These are phyloP conservation scores for Hexactinellida sp. DNA, from an alignment of 37 sponge, comb jelly and placozoan species.

Conservation along the genomic window DNA sequence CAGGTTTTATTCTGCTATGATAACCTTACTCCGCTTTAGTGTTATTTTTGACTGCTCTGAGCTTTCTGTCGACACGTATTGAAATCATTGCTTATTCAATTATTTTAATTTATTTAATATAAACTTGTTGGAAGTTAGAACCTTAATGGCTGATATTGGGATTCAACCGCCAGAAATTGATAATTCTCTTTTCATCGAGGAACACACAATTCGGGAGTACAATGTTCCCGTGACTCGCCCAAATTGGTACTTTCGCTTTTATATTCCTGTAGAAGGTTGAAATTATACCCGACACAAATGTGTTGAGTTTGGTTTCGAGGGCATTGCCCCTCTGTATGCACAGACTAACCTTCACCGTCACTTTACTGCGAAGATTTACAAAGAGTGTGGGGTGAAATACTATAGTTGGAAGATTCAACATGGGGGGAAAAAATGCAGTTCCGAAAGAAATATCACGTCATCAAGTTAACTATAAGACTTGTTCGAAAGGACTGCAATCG, in stretches of 20 bases:
- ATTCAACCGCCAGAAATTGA: neutral
- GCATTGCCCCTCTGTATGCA: neutral
- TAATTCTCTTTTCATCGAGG: neutral
- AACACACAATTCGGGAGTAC: too few relatives aligned
- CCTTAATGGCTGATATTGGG: neutral
- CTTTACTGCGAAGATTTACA: neutral
- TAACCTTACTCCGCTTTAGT: neutral
- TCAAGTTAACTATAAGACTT: neutral
- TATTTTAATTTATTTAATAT: neutral
- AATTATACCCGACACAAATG: neutral
- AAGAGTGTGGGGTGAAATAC: neutral
- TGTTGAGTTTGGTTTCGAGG: neutral
- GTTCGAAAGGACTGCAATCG: neutral
- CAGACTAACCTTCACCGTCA: slow-evolving; percentile 13
- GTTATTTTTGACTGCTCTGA: neutral
- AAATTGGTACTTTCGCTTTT: neutral
- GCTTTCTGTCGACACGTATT: neutral
- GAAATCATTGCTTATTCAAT: neutral
- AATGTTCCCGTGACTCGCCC: too few relatives aligned
- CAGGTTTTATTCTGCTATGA: neutral
- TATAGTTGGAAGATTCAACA: neutral
- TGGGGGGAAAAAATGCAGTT: neutral
- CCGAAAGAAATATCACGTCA: neutral
- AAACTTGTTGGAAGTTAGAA: neutral
- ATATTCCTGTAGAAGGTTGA: neutral